These are phyloP conservation scores for Ictalurus furcatus DNA, from an alignment of 2,113 vertebrate genomes.

Conservation along the genomic window DNA sequence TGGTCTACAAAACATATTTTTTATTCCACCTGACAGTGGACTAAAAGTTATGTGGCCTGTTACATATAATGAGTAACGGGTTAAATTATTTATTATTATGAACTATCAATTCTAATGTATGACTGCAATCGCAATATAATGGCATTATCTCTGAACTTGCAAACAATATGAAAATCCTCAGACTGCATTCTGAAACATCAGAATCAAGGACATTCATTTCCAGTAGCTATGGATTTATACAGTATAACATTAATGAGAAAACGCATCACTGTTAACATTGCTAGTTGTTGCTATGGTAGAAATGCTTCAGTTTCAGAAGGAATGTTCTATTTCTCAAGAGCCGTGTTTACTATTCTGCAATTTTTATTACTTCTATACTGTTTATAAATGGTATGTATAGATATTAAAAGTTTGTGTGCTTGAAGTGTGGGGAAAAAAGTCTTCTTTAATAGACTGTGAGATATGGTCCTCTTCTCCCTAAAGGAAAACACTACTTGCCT, in stretches of 20 bases:
- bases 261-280: background rate
- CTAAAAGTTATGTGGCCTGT: background rate
- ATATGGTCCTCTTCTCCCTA: background rate
- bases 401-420: background rate
- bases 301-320: background rate
- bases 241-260: background rate
- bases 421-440: background rate
- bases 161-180: background rate
- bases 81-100: too few relatives aligned
- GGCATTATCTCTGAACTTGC: background rate
- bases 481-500: background rate
- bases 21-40: background rate
- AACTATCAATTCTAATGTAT: background rate
- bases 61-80: background rate
- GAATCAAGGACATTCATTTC: constrained; percentile 2
- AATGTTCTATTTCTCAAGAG: background rate
- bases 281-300: constrained; percentile 1
- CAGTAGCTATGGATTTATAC: background rate
- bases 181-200: background rate
- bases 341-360: background rate
- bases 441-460: constrained; percentile 4
- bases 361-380: background rate
- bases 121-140: background rate
- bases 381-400: background rate
- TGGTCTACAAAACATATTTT: background rate